A percentile compares a stretch with the other conserved stretches of the same genome.
Conservation (phyloP, 1,140 invertebrate species). For the Conus ventricosus region DNA sequence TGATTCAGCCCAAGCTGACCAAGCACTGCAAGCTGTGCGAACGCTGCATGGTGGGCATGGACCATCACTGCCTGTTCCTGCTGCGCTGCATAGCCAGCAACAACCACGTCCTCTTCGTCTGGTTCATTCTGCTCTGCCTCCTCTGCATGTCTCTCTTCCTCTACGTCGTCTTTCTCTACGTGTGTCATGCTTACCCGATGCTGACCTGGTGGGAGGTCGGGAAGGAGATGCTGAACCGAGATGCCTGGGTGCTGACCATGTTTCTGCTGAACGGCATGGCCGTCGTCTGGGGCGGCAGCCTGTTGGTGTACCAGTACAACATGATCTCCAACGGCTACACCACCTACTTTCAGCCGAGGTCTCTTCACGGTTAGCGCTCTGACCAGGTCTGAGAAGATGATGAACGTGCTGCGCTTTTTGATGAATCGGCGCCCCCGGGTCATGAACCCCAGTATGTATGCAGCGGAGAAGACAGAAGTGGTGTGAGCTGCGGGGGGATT, state of each 20-base stretch:
- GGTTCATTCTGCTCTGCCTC: constrained; percentile 55
- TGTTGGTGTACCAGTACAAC: constrained; percentile 58
- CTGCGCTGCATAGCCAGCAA: constrained; percentile 65
- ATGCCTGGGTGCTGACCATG: constrained; percentile 57
- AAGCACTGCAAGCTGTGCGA: constrained; percentile 71
- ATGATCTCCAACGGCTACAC: constrained; percentile 59
- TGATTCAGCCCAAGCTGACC: constrained; percentile 47
- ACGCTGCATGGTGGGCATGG: constrained; percentile 62
- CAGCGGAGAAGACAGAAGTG: not conserved
- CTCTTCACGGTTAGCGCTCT: not conserved
- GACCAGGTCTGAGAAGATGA: constrained; percentile 16
- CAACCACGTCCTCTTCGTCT: constrained; percentile 66
- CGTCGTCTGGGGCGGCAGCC: constrained; percentile 52
- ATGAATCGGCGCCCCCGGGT: constrained; percentile 8
- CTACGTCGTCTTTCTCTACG: constrained; percentile 42
- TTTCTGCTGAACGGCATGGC: constrained; percentile 53
- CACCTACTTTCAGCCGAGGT: constrained; percentile 46
- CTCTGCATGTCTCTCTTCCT: constrained; percentile 54
- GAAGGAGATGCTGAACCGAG: constrained; percentile 35
- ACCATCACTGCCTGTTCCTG: constrained; percentile 72
- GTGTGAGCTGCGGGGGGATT: not conserved
- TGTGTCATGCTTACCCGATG: constrained; percentile 22
- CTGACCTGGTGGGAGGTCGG: constrained; percentile 27
- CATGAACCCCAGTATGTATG: constrained; percentile 3
- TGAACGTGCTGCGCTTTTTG: constrained; percentile 37